phyloP scores from a whole-genome alignment of 2,888 invertebrate genomes.

The Acleris cristana region DNA sequence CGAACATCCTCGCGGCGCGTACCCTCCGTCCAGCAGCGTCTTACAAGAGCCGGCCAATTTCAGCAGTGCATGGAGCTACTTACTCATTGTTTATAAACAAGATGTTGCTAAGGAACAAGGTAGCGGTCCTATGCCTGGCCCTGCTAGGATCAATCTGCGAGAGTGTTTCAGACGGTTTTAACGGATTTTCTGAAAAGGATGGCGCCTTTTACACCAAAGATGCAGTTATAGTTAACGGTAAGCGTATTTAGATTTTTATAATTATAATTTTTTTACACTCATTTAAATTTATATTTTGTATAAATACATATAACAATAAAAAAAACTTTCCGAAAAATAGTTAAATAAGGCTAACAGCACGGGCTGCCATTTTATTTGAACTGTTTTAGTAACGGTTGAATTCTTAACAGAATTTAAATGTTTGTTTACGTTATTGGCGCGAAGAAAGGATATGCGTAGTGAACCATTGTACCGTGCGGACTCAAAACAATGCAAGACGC shows the following conservation, averaged over 20 bases:
- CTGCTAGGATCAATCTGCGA: conserved; percentile 60
- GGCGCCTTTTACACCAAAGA: conserved; percentile 76
- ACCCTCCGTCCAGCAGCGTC: conserved; percentile 35
- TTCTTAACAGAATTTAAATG: conserved; percentile 28
- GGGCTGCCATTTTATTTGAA: conserved; percentile 3
- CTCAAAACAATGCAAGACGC: conserved; percentile 72
- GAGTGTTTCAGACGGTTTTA: conserved; percentile 58
- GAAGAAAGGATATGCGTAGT: conserved; percentile 37
- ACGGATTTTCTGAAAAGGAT: conserved; percentile 70
- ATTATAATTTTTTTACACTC: conserved; percentile 4
- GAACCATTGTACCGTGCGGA: conserved; percentile 52
- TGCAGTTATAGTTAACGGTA: conserved; percentile 78
- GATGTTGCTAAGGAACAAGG: conserved; percentile 61
- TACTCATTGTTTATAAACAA: conserved; percentile 38
- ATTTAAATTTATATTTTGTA: background rate
- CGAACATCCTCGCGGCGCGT: conserved; percentile 71
- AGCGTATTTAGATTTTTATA: conserved; percentile 43
- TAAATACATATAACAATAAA: no score
- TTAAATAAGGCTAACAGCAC: background rate
- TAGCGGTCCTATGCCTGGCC: conserved; percentile 59
- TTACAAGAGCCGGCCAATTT: conserved; percentile 40
- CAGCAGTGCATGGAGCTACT: conserved; percentile 32
- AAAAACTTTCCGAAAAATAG: no score
- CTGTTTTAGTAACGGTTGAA: conserved; percentile 26
- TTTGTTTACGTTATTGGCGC: conserved; percentile 37